These are phyloP conservation scores for Campoletis sonorensis DNA, from an alignment of 1,140 invertebrate genomes.

Conservation along the genomic window DNA sequence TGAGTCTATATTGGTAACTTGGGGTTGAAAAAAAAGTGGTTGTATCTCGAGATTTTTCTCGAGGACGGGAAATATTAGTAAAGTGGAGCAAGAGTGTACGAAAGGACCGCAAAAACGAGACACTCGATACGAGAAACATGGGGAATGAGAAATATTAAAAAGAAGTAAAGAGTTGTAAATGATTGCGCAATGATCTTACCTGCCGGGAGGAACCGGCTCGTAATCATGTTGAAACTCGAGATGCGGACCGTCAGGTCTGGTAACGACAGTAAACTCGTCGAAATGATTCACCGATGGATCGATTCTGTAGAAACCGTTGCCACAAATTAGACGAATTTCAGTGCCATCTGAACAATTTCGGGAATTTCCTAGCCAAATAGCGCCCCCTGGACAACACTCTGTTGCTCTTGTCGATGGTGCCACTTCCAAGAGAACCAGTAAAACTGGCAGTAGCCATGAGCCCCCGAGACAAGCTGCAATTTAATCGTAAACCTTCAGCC, in stretches of 20 bases:
- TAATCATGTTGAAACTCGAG: constrained; percentile 20
- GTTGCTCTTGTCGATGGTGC: not conserved
- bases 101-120: too few species aligned
- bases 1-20: too few species aligned
- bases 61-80: too few species aligned
- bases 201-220: constrained; percentile 35
- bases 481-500: not conserved
- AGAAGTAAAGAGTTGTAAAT: too few species aligned
- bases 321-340: constrained; percentile 54
- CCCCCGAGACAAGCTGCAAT: not conserved
- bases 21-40: too few species aligned
- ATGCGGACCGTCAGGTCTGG: constrained; percentile 28
- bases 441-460: constrained; percentile 9
- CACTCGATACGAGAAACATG: too few species aligned
- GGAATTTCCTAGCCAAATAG: constrained; percentile 8
- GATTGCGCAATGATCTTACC: constrained; percentile 45
- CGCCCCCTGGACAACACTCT: constrained; percentile 53
- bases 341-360: constrained; percentile 60
- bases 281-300: constrained; percentile 3
- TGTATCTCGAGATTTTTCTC: too few species aligned
- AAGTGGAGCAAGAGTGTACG: too few species aligned
- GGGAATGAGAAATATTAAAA: too few species aligned
- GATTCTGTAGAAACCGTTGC: constrained; percentile 47
- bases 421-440: not conserved
- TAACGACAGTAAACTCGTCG: constrained; percentile 54